Evolutionary conservation across 2,888 invertebrate genomes (phyloP), one percentile per base, ranked within the genome.

Genomic region (Steinernema hermaphroditum): DNA sequence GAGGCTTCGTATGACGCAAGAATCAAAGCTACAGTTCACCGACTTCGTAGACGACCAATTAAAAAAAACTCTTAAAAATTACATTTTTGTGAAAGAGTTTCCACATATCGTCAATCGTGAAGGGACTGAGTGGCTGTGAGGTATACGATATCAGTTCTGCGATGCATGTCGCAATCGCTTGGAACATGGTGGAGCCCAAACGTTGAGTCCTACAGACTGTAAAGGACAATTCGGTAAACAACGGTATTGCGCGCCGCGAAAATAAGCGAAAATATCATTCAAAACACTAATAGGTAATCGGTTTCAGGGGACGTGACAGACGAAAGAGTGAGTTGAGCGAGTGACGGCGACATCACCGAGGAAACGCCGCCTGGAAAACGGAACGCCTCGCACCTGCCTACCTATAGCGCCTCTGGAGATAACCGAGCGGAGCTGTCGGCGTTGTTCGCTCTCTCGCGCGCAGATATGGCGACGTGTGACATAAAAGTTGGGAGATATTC

Each of bases 401-500:
- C 49, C 49, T 49, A 49, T 49, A 49, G 9, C 49, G 49, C 49
- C 49, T 49, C 49, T 19, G 19, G 19, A 49, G 49, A 49, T 49
- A 49, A n/a, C 49, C 19, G 12, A 19, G 6, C 49, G 49, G 6
- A n/a, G 49, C 49, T 19, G 49, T n/a, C 12, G 27, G 8, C 54
- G 54, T 27, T 54, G 54, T 54, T 27, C 22, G 54, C 54, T 16
- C 54, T 54, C 43, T 19, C 54, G 22, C 16, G 22, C 54, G 54
- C 27, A 14, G 54, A 54, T 54, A 54, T 27, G 27, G 19, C 54
- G 27, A 54, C 19, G 54, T 19, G 54, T 54, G 54, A 54, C 54
- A 54, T 54, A 27, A 54, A 54, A 54, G 54, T 54, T 54, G 54
- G 12, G 54, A 49, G 49, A 54, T 54, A 54, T 54, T 54, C 54